A percentile compares a stretch with the other conserved stretches of the same genome.
Conservation (phyloP, 2,797 vertebrate species). For the Sebastes hubbsi region DNA sequence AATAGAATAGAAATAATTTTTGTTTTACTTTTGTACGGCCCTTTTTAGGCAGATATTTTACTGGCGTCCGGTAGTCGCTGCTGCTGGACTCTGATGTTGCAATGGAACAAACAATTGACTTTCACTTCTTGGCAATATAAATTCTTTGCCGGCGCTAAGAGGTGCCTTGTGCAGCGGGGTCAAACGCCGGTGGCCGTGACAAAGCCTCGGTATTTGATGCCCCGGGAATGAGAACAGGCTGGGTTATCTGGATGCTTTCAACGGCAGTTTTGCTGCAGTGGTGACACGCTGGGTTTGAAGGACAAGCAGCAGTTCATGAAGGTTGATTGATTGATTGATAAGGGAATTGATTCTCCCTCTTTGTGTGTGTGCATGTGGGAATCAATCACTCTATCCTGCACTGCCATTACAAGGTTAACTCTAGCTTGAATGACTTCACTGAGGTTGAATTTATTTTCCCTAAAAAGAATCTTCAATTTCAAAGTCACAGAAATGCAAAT, state of each 20-base stretch:
- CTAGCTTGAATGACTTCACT: not conserved
- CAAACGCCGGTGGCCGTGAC: too few species aligned
- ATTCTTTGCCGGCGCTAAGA: too few species aligned
- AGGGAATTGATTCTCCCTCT: constrained; percentile 46
- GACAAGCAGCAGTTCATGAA: constrained; percentile 49
- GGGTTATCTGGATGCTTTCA: not conserved
- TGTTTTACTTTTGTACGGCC: too few species aligned
- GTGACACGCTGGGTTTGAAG: constrained; percentile 34
- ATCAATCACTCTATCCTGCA: constrained; percentile 31
- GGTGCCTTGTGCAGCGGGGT: fast-evolving
- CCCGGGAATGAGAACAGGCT: not conserved
- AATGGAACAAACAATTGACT: too few species aligned
- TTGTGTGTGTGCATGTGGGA: constrained; percentile 26
- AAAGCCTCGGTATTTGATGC: too few species aligned
- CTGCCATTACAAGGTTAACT: constrained; percentile 14
- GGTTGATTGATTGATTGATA: constrained; percentile 45
- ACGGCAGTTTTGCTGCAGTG: not conserved
- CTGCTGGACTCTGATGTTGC: too few species aligned
- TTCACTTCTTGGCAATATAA: too few species aligned
- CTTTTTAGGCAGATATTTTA: fast-evolving
- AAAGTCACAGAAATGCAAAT: not conserved
- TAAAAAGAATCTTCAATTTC: not conserved
- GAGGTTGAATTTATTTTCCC: not conserved
- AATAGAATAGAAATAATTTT: too few species aligned
- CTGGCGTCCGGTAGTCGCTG: too few species aligned